These are phyloP conservation scores for Odontamblyopus rebecca DNA, from an alignment of 2,797 vertebrate genomes.

Conservation along the genomic window DNA sequence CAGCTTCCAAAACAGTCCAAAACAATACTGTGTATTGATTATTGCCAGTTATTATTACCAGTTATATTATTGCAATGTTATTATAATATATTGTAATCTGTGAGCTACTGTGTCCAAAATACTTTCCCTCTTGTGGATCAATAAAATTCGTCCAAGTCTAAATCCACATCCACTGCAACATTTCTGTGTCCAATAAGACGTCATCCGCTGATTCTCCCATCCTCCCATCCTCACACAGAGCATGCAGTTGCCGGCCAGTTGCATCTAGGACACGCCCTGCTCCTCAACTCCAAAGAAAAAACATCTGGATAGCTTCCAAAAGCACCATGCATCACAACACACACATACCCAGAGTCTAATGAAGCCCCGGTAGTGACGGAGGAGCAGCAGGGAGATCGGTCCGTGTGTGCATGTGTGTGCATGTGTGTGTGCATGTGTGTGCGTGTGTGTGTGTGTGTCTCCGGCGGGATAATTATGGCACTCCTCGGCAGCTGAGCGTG, in stretches of 20 bases:
- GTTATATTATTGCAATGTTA: no score
- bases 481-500: conserved; percentile 99
- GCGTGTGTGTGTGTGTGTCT: conserved; percentile 68
- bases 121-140: no score
- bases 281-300: conserved; percentile 70
- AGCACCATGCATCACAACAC: conserved; percentile 66
- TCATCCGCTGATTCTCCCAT: conserved; percentile 1
- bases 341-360: conserved; percentile 84
- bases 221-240: conserved; percentile 23
- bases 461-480: conserved; percentile 98
- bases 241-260: conserved; percentile 46
- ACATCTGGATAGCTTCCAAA: conserved; percentile 75
- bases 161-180: not conserved
- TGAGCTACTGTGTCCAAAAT: no score
- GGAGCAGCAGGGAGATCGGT: conserved; percentile 76
- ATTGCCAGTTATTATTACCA: no score
- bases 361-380: conserved; percentile 98
- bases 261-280: conserved; percentile 68
- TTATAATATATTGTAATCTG: no score
- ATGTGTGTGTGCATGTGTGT: conserved; percentile 48
- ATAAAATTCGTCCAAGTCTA: no score
- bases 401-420: conserved; percentile 42
- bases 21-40: no score
- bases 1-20: not conserved
- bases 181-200: conserved; percentile 16